Base-by-base conservation (phyloP, 1,140 invertebrate species). In the Pogonognathellus flavescens region DNA sequence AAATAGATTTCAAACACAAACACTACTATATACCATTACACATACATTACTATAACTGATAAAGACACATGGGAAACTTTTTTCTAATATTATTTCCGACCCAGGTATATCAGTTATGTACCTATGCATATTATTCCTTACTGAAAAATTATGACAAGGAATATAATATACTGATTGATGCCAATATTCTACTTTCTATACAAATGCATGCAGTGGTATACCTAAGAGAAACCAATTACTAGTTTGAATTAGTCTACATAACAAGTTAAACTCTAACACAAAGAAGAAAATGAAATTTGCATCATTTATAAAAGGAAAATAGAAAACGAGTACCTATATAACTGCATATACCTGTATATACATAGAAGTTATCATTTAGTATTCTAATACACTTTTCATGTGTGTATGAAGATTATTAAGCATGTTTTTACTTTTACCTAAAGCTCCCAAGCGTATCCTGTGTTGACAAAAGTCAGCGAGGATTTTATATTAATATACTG, bases 261-360 rank as follows among this genome's bases (percentile, higher is more conserved):
- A 50, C 31, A 41, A 41, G 70, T 50, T 50, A 76, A 41, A 11
- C 8, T 18, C n/a, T n/a, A 31, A 41, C n/a, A 76, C n/a, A 76
- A 76, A 76, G 25, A 76, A 76, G 70, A 8, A 76, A 76, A 76
- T 31, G 70, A 76, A 76, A 31, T 76, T 76, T 49, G 70, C 41
- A 10, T 76, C 31, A 31, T 50, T 76, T 76, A 76, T 76, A 31
- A 76, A 76, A 76, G 49, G 70, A 76, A 76, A 76, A 76, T 76
- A 76, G 70, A 76, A 41, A 41, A 41, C 6, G 1, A 41, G 2
- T 41, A 41, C 31, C 31, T 3, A 6, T 41, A 6, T 41, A 41
- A 41, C 6, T 10, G 70, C 31, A 49, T 31, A 76, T 16, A 76
- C n/a, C 62, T 25, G 25, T 14, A 66, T 25, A 25, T 62, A 11